These are phyloP conservation scores for Harpagoxenus sublaevis DNA, from an alignment of 2,888 invertebrate genomes.

Conservation along the genomic window DNA sequence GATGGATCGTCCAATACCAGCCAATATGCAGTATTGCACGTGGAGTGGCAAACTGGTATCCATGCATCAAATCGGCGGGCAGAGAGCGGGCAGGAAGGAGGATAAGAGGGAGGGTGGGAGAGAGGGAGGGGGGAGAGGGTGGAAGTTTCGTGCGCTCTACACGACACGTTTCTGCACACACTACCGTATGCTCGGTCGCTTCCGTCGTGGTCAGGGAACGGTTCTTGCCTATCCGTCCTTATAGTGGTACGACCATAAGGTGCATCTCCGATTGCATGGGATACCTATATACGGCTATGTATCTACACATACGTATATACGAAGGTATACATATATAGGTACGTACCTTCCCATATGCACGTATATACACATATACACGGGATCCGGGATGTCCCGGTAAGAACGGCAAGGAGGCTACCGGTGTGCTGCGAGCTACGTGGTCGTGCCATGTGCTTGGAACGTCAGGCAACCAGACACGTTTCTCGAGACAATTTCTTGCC, in stretches of 20 bases:
- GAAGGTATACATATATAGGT: not conserved
- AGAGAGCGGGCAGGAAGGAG: slow-evolving; percentile 15
- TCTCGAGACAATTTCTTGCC: slow-evolving; percentile 50
- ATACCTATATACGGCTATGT: slow-evolving; percentile 23
- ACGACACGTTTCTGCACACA: slow-evolving; percentile 38
- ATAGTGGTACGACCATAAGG: slow-evolving; percentile 59
- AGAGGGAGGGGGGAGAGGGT: not conserved
- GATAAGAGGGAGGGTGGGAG: slow-evolving; percentile 29
- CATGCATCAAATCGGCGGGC: slow-evolving; percentile 80
- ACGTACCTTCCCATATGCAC: not conserved
- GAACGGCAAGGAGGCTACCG: slow-evolving; percentile 12
- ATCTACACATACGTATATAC: not conserved
- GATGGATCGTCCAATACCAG: slow-evolving; percentile 83
- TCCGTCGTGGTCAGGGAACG: slow-evolving; percentile 47
- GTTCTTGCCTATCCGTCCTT: slow-evolving; percentile 49
- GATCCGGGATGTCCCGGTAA: slow-evolving; percentile 24
- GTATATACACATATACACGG: not conserved
- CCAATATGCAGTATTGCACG: slow-evolving; percentile 82
- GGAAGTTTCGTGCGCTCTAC: slow-evolving; percentile 34
- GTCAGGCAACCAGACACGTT: slow-evolving; percentile 54
- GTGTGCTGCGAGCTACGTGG: slow-evolving; percentile 43
- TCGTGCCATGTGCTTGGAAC: slow-evolving; percentile 52
- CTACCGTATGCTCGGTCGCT: slow-evolving; percentile 34
- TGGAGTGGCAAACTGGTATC: slow-evolving; percentile 81
- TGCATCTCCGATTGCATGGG: slow-evolving; percentile 48